Evolutionary conservation across 2,888 invertebrate genomes (phyloP).

Genomic region (Hydroisotoma schaefferi): DNA sequence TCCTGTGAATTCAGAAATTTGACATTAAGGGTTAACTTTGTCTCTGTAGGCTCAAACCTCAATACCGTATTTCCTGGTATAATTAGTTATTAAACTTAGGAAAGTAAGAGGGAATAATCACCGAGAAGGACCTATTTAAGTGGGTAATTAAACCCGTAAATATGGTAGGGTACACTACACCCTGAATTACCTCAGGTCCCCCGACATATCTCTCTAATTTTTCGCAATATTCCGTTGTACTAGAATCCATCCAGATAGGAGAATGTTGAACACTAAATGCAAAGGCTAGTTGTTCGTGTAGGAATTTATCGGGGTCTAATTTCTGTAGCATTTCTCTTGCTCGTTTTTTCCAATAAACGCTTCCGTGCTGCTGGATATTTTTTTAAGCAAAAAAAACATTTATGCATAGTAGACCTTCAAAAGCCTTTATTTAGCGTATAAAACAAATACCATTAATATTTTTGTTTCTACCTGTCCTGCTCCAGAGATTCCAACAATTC

Average conservation of each 20-base stretch:
- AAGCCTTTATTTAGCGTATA: no score
- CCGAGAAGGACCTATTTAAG: no score
- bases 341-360: slow-evolving; percentile 87
- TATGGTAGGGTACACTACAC: slow-evolving; percentile 20
- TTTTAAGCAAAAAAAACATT: background rate
- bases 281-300: slow-evolving; percentile 77
- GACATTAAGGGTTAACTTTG: no score
- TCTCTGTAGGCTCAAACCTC: no score
- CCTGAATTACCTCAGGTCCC: slow-evolving; percentile 65
- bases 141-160: background rate
- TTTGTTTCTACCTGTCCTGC: slow-evolving; percentile 66
- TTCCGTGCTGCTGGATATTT: slow-evolving; percentile 83
- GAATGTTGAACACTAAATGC: slow-evolving; percentile 75
- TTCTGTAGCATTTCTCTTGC: slow-evolving; percentile 63
- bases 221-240: slow-evolving; percentile 69
- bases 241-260: slow-evolving; percentile 97
- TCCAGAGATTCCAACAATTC: slow-evolving; percentile 80
- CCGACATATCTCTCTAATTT: slow-evolving; percentile 78
- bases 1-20: no score
- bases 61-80: no score
- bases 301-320: slow-evolving; percentile 69
- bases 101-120: no score
- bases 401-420: no score
- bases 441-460: no score
- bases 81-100: no score